These are phyloP conservation scores for Hippocampus guttulatus DNA, from an alignment of 2,113 vertebrate genomes.

Conservation along the genomic window DNA sequence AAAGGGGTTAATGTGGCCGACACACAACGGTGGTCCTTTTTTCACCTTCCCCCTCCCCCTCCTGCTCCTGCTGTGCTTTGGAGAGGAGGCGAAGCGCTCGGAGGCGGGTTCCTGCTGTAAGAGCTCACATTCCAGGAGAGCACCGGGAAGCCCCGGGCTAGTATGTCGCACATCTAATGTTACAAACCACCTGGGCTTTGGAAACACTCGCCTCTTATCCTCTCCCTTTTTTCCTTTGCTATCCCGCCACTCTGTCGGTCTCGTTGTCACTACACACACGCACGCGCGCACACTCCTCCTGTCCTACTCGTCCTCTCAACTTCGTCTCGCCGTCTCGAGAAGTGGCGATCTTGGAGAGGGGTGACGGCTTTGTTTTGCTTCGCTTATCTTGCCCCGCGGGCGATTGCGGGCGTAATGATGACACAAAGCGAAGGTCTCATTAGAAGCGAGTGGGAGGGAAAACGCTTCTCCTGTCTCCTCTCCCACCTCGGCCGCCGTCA, in stretches of 20 bases:
- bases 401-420: constrained; percentile 25
- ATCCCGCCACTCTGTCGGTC: constrained; percentile 26
- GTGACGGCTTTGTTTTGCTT: constrained; percentile 28
- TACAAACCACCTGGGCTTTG: constrained; percentile 52
- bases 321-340: constrained; percentile 16
- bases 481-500: neutral
- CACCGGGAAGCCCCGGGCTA: constrained; percentile 46
- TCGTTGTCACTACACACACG: constrained; percentile 6
- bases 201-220: constrained; percentile 36
- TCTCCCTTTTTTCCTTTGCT: constrained; percentile 5
- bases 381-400: constrained; percentile 15
- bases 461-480: constrained; percentile 11
- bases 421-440: neutral
- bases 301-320: constrained; percentile 1
- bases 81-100: constrained; percentile 40
- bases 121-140: constrained; percentile 58
- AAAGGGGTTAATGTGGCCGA: constrained; percentile 14
- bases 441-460: constrained; percentile 16
- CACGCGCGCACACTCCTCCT: neutral
- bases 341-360: neutral
- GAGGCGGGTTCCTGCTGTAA: constrained; percentile 50
- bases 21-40: constrained; percentile 20
- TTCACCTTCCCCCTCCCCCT: neutral
- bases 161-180: constrained; percentile 53
- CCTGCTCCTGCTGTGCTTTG: constrained; percentile 22